Conservation (phyloP, 1,140 invertebrate species). For the Dendrolimus punctatus region DNA sequence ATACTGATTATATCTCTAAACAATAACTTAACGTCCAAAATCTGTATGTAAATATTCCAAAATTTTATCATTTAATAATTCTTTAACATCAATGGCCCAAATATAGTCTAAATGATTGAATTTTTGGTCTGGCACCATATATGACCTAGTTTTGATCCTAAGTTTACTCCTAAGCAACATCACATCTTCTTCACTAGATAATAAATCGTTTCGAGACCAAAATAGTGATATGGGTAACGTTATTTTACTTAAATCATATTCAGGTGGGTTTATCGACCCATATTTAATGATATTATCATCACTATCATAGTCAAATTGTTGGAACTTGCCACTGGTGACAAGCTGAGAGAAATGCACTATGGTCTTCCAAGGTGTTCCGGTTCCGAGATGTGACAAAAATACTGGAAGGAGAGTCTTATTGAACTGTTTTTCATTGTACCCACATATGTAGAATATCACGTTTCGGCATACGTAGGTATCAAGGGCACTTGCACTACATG, state of each 20-base stretch:
- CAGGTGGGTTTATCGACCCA: slow-evolving; percentile 60
- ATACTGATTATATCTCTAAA: too few relatives aligned
- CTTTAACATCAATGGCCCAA: slow-evolving; percentile 72
- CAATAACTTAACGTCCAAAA: background rate
- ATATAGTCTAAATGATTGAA: slow-evolving; percentile 78
- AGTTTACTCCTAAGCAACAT: slow-evolving; percentile 34
- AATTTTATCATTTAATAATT: slow-evolving; percentile 70
- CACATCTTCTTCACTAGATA: slow-evolving; percentile 67
- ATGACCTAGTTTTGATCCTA: slow-evolving; percentile 44
- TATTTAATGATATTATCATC: slow-evolving; percentile 54
- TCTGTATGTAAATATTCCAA: slow-evolving; percentile 21
- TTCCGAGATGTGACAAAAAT: slow-evolving; percentile 81
- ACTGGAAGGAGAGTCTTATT: slow-evolving; percentile 78
- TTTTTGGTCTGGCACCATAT: slow-evolving; percentile 60
- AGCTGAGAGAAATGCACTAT: slow-evolving; percentile 79
- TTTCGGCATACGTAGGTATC: slow-evolving; percentile 77
- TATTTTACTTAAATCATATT: slow-evolving; percentile 72
- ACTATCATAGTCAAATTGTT: slow-evolving; percentile 53
- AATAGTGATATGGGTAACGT: slow-evolving; percentile 72
- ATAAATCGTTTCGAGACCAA: slow-evolving; percentile 70
- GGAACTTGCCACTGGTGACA: slow-evolving; percentile 61
- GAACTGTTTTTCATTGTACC: slow-evolving; percentile 79
- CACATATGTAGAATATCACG: slow-evolving; percentile 76
- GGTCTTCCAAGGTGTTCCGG: slow-evolving; percentile 83
- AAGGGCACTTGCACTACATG: slow-evolving; percentile 48